Conservation (phyloP, 1,140 invertebrate species). For the Caenorhabditis latens region DNA sequence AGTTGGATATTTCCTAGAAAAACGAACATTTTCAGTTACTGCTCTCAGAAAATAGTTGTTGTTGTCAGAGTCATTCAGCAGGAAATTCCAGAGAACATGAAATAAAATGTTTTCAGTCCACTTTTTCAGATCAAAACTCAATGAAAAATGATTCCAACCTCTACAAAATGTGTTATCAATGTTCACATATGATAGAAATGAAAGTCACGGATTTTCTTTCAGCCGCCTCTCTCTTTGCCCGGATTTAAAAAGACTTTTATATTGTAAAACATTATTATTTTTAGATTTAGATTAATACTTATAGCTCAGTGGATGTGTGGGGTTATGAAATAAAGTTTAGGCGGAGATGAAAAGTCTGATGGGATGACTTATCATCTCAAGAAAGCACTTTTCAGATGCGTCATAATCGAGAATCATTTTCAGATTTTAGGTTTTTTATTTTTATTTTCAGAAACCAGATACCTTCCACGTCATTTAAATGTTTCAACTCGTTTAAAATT, state of each 20-base stretch:
- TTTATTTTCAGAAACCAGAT: neutral
- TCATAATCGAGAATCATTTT: neutral
- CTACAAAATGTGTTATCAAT: constrained; percentile 5
- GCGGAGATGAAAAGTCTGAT: no score
- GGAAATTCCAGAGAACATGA: no score
- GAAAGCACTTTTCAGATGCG: no score
- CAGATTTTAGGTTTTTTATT: neutral
- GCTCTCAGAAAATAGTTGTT: no score
- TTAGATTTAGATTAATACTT: neutral
- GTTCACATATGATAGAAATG: neutral
- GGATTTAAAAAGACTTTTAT: neutral
- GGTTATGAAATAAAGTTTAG: no score
- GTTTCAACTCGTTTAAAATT: neutral
- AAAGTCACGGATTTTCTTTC: constrained; percentile 14
- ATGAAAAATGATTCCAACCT: neutral
- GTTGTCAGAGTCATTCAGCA: no score
- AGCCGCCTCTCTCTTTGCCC: neutral
- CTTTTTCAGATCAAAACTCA: no score
- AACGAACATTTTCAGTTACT: no score
- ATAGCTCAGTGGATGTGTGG: neutral
- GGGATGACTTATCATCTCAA: no score
- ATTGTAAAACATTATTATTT: neutral
- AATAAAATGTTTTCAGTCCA: neutral
- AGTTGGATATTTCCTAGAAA: no score
- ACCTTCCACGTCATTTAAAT: neutral